A percentile compares a stretch with the other conserved stretches of the same genome.
phyloP scores from a whole-genome alignment of 2,797 vertebrate genomes.

The Dipus sagitta region DNA sequence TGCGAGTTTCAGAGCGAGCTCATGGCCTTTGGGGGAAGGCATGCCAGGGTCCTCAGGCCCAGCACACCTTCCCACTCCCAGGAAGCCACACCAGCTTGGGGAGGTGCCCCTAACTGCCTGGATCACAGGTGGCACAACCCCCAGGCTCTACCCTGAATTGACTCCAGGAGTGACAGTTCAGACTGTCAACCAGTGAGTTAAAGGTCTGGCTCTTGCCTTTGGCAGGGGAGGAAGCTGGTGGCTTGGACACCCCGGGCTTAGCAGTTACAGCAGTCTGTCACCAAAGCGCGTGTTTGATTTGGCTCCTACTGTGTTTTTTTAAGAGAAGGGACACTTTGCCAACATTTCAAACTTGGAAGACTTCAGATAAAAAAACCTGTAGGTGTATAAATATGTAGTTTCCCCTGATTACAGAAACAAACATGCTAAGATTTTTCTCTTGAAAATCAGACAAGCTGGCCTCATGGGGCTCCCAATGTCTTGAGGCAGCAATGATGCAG shows the following conservation, averaged over 20 bases:
- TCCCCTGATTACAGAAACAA: constrained; percentile 44
- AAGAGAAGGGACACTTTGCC: constrained; percentile 56
- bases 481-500: not conserved
- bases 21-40: not conserved
- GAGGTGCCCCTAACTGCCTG: not conserved
- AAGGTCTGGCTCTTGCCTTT: not conserved
- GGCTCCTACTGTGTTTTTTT: constrained; percentile 5
- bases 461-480: not conserved
- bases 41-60: not conserved
- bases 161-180: not conserved
- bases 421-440: constrained; percentile 41
- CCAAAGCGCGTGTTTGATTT: constrained; percentile 24
- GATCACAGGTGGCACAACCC: too few species aligned
- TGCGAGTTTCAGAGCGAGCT: not conserved
- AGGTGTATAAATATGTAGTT: constrained; percentile 20
- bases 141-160: not conserved
- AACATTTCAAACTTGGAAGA: constrained; percentile 64
- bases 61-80: not conserved
- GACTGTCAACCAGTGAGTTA: not conserved
- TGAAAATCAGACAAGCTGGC: not conserved
- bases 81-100: not conserved
- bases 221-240: not conserved
- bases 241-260: not conserved
- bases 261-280: not conserved
- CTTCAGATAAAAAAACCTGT: constrained; percentile 71